These are phyloP conservation scores for Criorhina ranunculi DNA, from an alignment of 2,888 invertebrate species.

Conservation along the genomic window DNA sequence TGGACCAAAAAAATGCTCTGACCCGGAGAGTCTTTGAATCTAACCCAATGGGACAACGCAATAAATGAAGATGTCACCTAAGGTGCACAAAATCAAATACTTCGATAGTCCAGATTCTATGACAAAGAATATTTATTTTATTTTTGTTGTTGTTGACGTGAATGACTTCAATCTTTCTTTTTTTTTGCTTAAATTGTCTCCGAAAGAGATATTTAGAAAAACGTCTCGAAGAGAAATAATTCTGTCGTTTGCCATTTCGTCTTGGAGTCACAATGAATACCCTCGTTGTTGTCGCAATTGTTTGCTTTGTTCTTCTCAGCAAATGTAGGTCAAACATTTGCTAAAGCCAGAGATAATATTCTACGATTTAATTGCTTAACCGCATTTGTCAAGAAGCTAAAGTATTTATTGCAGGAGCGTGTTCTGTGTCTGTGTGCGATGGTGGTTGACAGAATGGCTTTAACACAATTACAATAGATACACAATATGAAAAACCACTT, in stretches of 20 bases:
- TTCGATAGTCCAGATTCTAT: too few relatives aligned
- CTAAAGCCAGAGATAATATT: constrained; percentile 69
- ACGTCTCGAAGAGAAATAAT: constrained; percentile 37
- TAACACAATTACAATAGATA: constrained; percentile 40
- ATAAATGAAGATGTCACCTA: too few relatives aligned
- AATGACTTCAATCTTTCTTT: constrained; percentile 29
- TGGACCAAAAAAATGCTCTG: too few relatives aligned
- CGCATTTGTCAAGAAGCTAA: constrained; percentile 48
- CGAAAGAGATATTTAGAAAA: constrained; percentile 59
- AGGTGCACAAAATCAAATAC: too few relatives aligned
- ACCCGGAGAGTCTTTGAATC: too few relatives aligned
- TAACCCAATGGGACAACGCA: too few relatives aligned
- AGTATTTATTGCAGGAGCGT: constrained; percentile 2
- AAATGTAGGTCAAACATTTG: constrained; percentile 69
- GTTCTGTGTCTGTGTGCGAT: constrained; percentile 11
- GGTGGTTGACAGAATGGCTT: constrained; percentile 38
- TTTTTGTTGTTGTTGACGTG: constrained; percentile 8
- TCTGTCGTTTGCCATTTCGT: constrained; percentile 51
- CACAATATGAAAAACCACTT: constrained; percentile 22
- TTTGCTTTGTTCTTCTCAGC: constrained; percentile 49
- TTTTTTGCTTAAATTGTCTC: constrained; percentile 49
- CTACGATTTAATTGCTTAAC: constrained; percentile 69
- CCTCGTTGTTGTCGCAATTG: constrained; percentile 39
- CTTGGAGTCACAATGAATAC: constrained; percentile 53
- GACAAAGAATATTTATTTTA: constrained; percentile 32